Conservation (phyloP, 2,888 invertebrate genomes). For the Phlogophora meticulosa region DNA sequence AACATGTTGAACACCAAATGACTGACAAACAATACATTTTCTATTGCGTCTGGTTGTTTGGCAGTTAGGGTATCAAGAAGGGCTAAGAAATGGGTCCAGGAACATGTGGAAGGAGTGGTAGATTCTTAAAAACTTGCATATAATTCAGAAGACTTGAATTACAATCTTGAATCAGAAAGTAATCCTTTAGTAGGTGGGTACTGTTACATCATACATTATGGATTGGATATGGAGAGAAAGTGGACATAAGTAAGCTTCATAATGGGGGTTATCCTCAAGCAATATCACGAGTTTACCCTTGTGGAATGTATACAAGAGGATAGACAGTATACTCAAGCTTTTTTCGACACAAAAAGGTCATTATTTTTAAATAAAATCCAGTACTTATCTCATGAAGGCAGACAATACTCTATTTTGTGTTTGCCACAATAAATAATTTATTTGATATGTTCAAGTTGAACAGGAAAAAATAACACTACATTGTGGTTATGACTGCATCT, state of each 20-base stretch:
- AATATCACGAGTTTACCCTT: not conserved
- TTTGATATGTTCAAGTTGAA: constrained; percentile 10
- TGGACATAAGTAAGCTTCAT: not conserved
- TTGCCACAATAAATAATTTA: constrained; percentile 1
- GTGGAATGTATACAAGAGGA: not conserved
- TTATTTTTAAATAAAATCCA: not conserved
- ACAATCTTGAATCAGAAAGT: not conserved
- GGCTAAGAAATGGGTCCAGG: too few species aligned
- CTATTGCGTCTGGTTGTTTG: too few species aligned
- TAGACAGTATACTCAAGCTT: not conserved
- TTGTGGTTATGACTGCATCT: constrained; percentile 4
- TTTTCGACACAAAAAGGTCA: not conserved
- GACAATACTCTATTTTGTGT: not conserved
- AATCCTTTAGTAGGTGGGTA: not conserved
- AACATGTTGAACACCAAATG: too few species aligned
- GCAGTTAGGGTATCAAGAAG: too few species aligned
- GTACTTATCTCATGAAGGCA: not conserved
- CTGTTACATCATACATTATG: constrained; percentile 22
- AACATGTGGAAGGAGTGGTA: too few species aligned
- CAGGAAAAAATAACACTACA: constrained; percentile 43
- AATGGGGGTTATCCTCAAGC: not conserved
- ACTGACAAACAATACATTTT: too few species aligned
- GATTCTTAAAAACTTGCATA: too few species aligned
- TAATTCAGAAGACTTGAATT: not conserved
- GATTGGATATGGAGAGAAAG: constrained; percentile 22